These are phyloP conservation scores for Neotoxoptera formosana DNA, from an alignment of 1,140 invertebrate species.

Conservation along the genomic window DNA sequence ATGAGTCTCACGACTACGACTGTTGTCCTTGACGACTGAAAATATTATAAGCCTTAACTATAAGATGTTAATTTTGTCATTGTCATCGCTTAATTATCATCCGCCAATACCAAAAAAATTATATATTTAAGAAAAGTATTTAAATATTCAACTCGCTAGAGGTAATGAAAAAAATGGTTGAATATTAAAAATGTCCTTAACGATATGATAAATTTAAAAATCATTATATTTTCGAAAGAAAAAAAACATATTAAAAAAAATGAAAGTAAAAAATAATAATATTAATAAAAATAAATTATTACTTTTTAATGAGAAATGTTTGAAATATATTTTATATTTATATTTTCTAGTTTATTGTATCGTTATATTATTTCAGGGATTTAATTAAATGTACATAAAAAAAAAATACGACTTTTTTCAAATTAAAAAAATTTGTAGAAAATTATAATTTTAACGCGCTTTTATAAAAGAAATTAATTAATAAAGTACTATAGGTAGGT, in stretches of 20 bases:
- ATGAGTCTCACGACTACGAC: neutral
- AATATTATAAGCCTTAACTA: neutral
- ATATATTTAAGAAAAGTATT: neutral
- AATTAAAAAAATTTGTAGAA: neutral
- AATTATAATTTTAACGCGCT: neutral
- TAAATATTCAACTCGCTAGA: neutral
- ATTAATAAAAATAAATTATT: conserved; percentile 11
- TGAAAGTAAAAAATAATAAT: conserved; percentile 7
- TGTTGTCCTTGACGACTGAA: neutral
- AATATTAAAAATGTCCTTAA: neutral
- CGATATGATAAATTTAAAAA: neutral
- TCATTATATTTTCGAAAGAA: neutral
- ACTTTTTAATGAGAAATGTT: conserved; percentile 2
- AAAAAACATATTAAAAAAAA: neutral
- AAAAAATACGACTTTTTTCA: neutral
- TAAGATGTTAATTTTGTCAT: neutral
- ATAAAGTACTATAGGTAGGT: neutral
- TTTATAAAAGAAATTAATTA: neutral
- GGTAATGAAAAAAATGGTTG: neutral
- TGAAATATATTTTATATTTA: conserved; percentile 2
- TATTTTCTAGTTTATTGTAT: conserved; percentile 1
- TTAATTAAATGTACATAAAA: neutral
- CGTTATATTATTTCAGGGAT: conserved; percentile 6
- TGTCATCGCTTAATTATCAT: neutral
- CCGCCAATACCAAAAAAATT: neutral